A percentile compares a stretch with the other conserved stretches of the same genome.
Conservation (phyloP, 2,113 vertebrate species). For the Oostethus manadensis region DNA sequence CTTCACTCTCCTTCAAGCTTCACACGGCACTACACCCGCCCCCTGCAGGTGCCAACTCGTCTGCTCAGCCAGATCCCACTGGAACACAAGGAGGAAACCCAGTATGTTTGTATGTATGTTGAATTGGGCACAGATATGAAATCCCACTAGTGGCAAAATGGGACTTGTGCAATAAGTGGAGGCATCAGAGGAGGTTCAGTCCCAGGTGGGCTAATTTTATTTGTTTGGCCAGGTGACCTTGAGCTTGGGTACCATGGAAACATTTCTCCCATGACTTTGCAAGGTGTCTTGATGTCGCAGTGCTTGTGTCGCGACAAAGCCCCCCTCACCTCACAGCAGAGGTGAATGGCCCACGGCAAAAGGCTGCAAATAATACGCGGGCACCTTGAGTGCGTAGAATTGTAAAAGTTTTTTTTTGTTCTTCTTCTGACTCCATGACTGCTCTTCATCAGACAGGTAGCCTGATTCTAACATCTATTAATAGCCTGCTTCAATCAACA, state of each 20-base stretch:
- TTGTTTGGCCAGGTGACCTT: constrained; percentile 64
- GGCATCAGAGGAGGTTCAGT: constrained; percentile 54
- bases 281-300: constrained; percentile 51
- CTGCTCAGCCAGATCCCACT: constrained; percentile 52
- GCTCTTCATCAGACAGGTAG: constrained; percentile 66
- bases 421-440: constrained; percentile 60
- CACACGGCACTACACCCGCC: constrained; percentile 36
- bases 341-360: constrained; percentile 53
- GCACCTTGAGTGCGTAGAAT: constrained; percentile 38
- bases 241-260: constrained; percentile 59
- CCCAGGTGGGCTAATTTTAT: constrained; percentile 57
- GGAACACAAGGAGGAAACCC: constrained; percentile 51
- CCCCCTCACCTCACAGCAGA: constrained; percentile 59
- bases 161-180: constrained; percentile 39
- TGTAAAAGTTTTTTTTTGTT: constrained; percentile 56
- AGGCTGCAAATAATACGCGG: constrained; percentile 58
- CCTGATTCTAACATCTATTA: constrained; percentile 71
- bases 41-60: constrained; percentile 56
- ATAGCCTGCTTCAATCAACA: constrained; percentile 67
- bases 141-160: constrained; percentile 51
- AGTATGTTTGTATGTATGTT: constrained; percentile 25
- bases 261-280: constrained; percentile 45
- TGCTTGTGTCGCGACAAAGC: constrained; percentile 45
- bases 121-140: constrained; percentile 49
- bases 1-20: constrained; percentile 68